phyloP scores from a whole-genome alignment of 2,797 vertebrate species.

The Phrynocephalus vlangalii region DNA sequence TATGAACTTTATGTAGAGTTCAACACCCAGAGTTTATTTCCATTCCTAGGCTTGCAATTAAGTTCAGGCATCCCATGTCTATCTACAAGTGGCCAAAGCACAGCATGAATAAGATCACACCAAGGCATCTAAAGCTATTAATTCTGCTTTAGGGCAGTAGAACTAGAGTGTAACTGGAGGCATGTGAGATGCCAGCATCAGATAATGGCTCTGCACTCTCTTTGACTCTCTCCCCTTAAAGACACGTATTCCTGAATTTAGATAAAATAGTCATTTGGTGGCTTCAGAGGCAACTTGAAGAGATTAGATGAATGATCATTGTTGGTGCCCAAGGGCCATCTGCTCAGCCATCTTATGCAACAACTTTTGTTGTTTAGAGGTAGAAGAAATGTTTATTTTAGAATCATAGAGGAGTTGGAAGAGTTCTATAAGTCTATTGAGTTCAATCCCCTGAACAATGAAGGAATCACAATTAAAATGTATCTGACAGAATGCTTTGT shows the following conservation, averaged over 20 bases:
- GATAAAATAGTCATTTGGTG: background rate
- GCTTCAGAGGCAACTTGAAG: background rate
- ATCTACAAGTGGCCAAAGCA: background rate
- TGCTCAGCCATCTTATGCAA: background rate
- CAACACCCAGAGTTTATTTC: constrained; percentile 3
- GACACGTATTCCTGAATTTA: too few species aligned
- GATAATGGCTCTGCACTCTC: background rate
- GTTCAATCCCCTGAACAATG: too few species aligned
- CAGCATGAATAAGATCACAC: background rate
- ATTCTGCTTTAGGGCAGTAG: background rate
- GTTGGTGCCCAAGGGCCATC: background rate
- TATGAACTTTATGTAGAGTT: constrained; percentile 5
- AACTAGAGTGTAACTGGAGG: background rate
- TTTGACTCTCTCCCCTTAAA: too few species aligned
- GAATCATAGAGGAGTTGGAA: too few species aligned
- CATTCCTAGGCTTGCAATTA: background rate
- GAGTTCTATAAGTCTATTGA: too few species aligned
- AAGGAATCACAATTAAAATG: too few species aligned
- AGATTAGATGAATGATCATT: background rate
- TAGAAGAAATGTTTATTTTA: too few species aligned
- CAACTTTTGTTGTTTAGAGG: background rate
- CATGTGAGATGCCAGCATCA: background rate
- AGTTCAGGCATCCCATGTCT: background rate
- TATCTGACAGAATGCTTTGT: too few species aligned
- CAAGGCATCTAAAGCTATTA: background rate